phyloP scores from a whole-genome alignment of 2,888 invertebrate species.

The Caenorhabditis virilis region DNA sequence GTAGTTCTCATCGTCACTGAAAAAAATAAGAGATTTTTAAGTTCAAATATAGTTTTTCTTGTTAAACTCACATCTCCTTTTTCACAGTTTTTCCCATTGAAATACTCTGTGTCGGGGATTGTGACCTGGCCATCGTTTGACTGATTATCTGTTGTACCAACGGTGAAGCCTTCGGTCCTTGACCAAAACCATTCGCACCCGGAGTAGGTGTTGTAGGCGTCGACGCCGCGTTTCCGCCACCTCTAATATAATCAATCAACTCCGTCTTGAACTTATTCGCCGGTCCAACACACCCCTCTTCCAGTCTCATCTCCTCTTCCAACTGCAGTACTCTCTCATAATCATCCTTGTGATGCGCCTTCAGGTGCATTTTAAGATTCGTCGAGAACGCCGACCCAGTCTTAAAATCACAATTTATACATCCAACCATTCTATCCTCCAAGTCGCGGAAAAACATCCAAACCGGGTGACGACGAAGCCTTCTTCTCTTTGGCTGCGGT shows the following conservation, averaged over 20 bases:
- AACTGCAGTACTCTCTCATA: constrained; percentile 55
- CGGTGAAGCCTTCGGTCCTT: constrained; percentile 42
- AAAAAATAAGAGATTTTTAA: background rate
- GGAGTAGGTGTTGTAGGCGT: constrained; percentile 15
- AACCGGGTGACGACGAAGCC: constrained; percentile 62
- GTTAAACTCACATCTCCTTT: background rate
- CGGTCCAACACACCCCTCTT: constrained; percentile 53
- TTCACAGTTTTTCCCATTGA: no score
- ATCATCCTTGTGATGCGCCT: constrained; percentile 62
- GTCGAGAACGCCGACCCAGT: constrained; percentile 63
- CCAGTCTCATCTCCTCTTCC: constrained; percentile 57
- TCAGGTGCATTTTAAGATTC: constrained; percentile 64
- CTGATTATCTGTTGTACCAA: constrained; percentile 54
- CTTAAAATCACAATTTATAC: constrained; percentile 61
- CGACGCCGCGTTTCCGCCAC: constrained; percentile 56
- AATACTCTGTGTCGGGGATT: no score
- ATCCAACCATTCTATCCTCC: constrained; percentile 63
- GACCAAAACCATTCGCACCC: constrained; percentile 1
- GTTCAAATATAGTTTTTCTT: no score
- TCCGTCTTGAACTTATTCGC: constrained; percentile 58
- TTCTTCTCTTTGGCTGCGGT: constrained; percentile 55
- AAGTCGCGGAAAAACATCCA: constrained; percentile 64
- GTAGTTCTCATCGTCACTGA: constrained; percentile 39
- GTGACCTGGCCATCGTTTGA: constrained; percentile 38
- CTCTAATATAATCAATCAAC: constrained; percentile 54